Conservation (phyloP, 1,140 invertebrate genomes). For the Lordiphosa collinella region DNA sequence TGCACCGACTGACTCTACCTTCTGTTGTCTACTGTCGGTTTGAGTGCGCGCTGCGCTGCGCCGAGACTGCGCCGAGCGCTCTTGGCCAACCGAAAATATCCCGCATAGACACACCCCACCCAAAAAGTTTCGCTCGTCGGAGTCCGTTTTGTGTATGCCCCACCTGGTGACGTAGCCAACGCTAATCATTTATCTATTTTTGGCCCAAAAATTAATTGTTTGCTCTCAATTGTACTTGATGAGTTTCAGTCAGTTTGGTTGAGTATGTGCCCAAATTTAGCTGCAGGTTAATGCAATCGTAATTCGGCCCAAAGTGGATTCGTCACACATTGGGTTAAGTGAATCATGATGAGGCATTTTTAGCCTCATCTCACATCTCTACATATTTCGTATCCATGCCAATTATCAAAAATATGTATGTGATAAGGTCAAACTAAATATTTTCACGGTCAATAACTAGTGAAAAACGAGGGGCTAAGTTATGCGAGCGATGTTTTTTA, state of each 20-base stretch:
- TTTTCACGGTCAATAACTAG: no score
- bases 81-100: constrained; percentile 43
- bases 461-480: no score
- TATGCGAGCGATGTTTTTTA: no score
- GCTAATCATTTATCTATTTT: constrained; percentile 74
- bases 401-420: constrained; percentile 42
- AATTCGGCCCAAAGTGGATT: constrained; percentile 39
- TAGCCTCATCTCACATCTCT: constrained; percentile 8
- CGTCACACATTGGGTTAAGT: constrained; percentile 58
- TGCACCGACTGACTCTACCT: constrained; percentile 21
- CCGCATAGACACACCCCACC: constrained; percentile 38
- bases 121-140: constrained; percentile 29
- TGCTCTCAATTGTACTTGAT: constrained; percentile 59
- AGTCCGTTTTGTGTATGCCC: constrained; percentile 24
- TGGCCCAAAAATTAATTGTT: constrained; percentile 56
- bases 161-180: constrained; percentile 71
- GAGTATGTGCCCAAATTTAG: constrained; percentile 47
- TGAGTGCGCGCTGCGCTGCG: constrained; percentile 59
- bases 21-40: constrained; percentile 58
- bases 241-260: constrained; percentile 31
- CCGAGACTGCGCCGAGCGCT: constrained; percentile 30
- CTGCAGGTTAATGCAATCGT: constrained; percentile 50
- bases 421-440: constrained; percentile 33
- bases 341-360: constrained; percentile 36
- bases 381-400: constrained; percentile 44